phyloP scores from a whole-genome alignment of 2,797 vertebrate genomes.

The Eulemur mongoz region DNA sequence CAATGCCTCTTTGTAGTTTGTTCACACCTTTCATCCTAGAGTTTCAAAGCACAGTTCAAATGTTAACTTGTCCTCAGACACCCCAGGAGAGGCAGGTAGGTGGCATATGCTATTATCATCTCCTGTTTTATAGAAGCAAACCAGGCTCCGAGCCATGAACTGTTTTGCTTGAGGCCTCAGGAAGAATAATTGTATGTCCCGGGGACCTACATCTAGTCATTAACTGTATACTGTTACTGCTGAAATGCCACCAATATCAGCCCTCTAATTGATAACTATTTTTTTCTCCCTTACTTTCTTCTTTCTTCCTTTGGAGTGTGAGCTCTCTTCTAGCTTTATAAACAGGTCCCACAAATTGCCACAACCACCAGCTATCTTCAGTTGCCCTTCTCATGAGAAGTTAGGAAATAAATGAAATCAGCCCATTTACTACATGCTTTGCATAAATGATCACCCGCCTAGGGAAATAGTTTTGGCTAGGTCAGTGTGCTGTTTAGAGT shows the following conservation, averaged over 20 bases:
- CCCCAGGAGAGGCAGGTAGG: slow-evolving; percentile 58
- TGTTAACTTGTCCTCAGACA: slow-evolving; percentile 71
- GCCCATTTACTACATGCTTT: not conserved
- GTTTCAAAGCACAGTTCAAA: slow-evolving; percentile 70
- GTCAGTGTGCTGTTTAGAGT: not conserved
- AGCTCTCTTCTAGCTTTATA: not conserved
- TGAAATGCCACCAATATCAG: slow-evolving; percentile 39
- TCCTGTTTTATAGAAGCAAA: slow-evolving; percentile 64
- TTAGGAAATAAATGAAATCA: not conserved
- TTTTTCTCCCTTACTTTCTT: not conserved
- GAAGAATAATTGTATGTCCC: slow-evolving; percentile 56
- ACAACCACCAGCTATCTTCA: not conserved
- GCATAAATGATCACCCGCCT: not conserved
- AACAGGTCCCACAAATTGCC: not conserved
- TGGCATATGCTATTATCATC: slow-evolving; percentile 61
- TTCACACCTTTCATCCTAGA: slow-evolving; percentile 71
- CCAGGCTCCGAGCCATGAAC: slow-evolving; percentile 36
- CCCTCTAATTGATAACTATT: slow-evolving; percentile 36
- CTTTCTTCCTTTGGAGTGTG: slow-evolving; percentile 7
- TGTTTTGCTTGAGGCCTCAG: slow-evolving; percentile 17
- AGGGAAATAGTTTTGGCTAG: not conserved
- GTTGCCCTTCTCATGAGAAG: slow-evolving; percentile 9
- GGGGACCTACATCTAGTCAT: slow-evolving; percentile 27
- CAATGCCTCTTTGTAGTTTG: slow-evolving; percentile 63
- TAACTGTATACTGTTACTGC: slow-evolving; percentile 21